phyloP scores from a whole-genome alignment of 2,888 invertebrate species.

The Apamea monoglypha region DNA sequence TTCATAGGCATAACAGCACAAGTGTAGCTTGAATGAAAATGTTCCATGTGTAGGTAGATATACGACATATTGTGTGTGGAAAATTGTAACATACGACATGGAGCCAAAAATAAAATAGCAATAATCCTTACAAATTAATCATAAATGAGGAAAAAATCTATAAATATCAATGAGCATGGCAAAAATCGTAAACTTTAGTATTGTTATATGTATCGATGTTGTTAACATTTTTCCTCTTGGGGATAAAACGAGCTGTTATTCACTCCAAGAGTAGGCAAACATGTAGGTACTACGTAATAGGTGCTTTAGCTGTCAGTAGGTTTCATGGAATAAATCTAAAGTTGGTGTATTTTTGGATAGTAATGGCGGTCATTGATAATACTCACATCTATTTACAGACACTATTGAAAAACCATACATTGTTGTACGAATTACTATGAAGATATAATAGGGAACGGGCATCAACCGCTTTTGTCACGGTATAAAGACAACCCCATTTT shows the following conservation, averaged over 20 bases:
- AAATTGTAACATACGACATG: background rate
- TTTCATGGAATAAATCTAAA: background rate
- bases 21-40: background rate
- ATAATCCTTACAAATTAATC: background rate
- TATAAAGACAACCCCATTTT: background rate
- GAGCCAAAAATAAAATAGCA: background rate
- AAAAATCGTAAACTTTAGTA: background rate
- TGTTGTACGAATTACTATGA: no score
- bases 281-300: background rate
- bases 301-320: conserved; percentile 1
- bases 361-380: background rate
- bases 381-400: background rate
- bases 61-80: background rate
- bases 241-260: conserved; percentile 21
- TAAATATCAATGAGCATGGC: conserved; percentile 22
- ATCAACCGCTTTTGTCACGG: no score
- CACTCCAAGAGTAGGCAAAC: background rate
- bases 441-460: background rate
- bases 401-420: background rate
- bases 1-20: background rate
- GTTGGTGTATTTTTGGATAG: background rate
- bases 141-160: conserved; percentile 40
- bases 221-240: conserved; percentile 35
- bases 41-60: background rate
- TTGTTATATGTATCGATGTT: background rate